Conservation (phyloP, 2,888 invertebrate species). For the Dasysyrphus tricinctus region DNA sequence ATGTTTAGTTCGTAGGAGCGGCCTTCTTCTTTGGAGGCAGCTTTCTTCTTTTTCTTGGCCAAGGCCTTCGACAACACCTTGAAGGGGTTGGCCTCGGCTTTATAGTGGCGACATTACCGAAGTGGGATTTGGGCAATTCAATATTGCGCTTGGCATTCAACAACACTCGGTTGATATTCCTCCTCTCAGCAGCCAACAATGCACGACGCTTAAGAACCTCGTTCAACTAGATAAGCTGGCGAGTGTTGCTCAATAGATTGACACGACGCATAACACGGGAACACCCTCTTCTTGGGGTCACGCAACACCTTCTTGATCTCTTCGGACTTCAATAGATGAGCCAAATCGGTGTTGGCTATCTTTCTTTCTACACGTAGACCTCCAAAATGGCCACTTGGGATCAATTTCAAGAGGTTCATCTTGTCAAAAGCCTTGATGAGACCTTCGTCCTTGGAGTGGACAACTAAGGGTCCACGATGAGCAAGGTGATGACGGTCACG, state of each 20-base stretch:
- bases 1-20: too few relatives aligned
- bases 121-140: slow-evolving; percentile 82
- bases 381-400: slow-evolving; percentile 99
- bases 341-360: slow-evolving; percentile 98
- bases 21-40: slow-evolving; percentile 78
- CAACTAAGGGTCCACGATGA: slow-evolving; percentile 96
- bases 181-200: slow-evolving; percentile 88
- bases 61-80: slow-evolving; percentile 80
- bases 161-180: slow-evolving; percentile 86
- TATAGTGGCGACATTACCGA: slow-evolving; percentile 81
- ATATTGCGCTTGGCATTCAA: slow-evolving; percentile 87
- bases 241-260: slow-evolving; percentile 96
- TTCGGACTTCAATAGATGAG: too few relatives aligned
- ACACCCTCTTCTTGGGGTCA: slow-evolving; percentile 91
- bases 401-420: slow-evolving; percentile 96
- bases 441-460: slow-evolving; percentile 98
- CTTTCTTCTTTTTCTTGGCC: slow-evolving; percentile 82
- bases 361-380: slow-evolving; percentile 94
- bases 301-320: slow-evolving; percentile 96
- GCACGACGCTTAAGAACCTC: slow-evolving; percentile 95
- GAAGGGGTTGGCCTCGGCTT: slow-evolving; percentile 81
- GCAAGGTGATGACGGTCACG: slow-evolving; percentile 98
- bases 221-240: slow-evolving; percentile 95
- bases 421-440: slow-evolving; percentile 96
- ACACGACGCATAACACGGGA: slow-evolving; percentile 94